Evolutionary conservation across 2,113 vertebrate species (phyloP).

Genomic region (Rallus limicola): DNA sequence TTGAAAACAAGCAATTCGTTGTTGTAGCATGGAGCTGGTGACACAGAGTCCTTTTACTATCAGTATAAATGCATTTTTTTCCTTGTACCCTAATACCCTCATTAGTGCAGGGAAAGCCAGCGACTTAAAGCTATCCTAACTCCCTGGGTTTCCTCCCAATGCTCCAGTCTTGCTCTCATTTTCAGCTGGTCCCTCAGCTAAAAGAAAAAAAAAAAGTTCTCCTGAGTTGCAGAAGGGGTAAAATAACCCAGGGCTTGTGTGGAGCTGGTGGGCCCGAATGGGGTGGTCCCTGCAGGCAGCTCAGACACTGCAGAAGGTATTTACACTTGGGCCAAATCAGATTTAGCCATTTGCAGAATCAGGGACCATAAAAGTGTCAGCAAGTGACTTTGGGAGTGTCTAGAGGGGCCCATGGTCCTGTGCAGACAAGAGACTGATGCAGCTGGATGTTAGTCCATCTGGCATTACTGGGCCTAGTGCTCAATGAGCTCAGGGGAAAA

Average conservation of each 20-base stretch:
- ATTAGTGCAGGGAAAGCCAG: background rate
- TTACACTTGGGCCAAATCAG: background rate
- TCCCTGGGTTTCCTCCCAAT: background rate
- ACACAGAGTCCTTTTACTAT: slow-evolving; percentile 55
- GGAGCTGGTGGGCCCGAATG: background rate
- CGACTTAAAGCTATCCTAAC: background rate
- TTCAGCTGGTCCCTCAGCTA: background rate
- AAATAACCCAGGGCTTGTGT: background rate
- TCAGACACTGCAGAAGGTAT: background rate
- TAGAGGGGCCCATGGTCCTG: background rate
- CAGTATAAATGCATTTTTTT: slow-evolving; percentile 54
- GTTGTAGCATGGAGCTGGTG: slow-evolving; percentile 16
- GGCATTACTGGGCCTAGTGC: background rate
- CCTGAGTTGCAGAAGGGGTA: background rate
- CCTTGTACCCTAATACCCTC: background rate
- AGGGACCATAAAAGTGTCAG: background rate
- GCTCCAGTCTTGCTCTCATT: background rate
- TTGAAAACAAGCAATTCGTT: slow-evolving; percentile 58
- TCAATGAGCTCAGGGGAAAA: background rate
- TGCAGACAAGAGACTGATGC: background rate
- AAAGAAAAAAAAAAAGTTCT: background rate
- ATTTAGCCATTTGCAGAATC: background rate
- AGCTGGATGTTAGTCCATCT: background rate
- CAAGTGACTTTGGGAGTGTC: background rate
- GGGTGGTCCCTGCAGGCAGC: background rate